Conservation (phyloP, 2,797 vertebrate genomes). For the Dipus sagitta region DNA sequence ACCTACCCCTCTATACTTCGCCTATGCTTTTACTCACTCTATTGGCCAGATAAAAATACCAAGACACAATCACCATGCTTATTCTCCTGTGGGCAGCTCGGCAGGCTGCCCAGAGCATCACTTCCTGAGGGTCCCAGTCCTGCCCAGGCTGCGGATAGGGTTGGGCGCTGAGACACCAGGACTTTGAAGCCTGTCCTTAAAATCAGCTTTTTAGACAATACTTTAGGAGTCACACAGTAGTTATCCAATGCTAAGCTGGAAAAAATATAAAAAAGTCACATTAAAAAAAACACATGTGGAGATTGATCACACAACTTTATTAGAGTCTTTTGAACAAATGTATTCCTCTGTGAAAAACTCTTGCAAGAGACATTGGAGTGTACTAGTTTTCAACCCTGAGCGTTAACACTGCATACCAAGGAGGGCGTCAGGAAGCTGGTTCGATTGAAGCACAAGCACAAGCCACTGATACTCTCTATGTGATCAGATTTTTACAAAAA, state of each 20-base stretch:
- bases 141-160: neutral
- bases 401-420: constrained; percentile 90
- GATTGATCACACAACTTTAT: constrained; percentile 90
- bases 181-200: constrained; percentile 55
- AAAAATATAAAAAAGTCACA: neutral
- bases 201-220: neutral
- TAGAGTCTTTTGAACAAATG: constrained; percentile 89
- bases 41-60: constrained; percentile 69
- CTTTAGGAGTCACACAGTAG: constrained; percentile 69
- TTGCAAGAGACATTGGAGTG: constrained; percentile 89
- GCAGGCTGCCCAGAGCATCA: constrained; percentile 34
- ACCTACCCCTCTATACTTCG: constrained; percentile 71
- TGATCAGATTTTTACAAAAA: constrained; percentile 92
- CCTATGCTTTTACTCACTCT: constrained; percentile 75
- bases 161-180: constrained; percentile 64
- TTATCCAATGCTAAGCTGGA: constrained; percentile 80
- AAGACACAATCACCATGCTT: constrained; percentile 55
- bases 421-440: constrained; percentile 89
- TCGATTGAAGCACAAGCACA: constrained; percentile 88
- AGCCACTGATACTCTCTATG: constrained; percentile 90
- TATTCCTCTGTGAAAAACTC: constrained; percentile 89
- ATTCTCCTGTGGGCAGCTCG: constrained; percentile 69
- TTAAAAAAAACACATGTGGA: constrained; percentile 81
- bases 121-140: neutral
- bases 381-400: constrained; percentile 91